These are phyloP conservation scores for Notarius quadriscutis DNA, from an alignment of 2,113 vertebrate species.

Conservation along the genomic window DNA sequence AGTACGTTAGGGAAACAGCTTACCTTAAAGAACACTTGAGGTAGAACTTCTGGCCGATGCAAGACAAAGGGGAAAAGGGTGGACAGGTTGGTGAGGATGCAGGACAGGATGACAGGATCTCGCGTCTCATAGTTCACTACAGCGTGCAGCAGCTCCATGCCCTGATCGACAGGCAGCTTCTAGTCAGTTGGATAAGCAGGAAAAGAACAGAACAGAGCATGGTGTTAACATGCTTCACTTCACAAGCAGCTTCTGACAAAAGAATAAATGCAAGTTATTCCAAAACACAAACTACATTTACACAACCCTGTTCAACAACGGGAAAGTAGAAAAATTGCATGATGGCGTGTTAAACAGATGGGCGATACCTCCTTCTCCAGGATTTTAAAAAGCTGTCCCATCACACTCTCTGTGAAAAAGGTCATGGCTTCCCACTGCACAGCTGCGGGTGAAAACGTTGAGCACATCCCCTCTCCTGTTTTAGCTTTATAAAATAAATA, in stretches of 20 bases:
- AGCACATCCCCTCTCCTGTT: slow-evolving; percentile 80
- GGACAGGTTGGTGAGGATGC: slow-evolving; percentile 89
- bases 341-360: neutral
- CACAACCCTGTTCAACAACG: neutral
- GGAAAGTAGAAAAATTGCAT: neutral
- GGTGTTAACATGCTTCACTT: neutral
- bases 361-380: slow-evolving; percentile 84
- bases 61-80: slow-evolving; percentile 88
- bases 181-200: slow-evolving; percentile 54
- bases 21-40: slow-evolving; percentile 90
- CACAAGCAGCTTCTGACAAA: neutral
- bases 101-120: slow-evolving; percentile 92
- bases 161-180: slow-evolving; percentile 84
- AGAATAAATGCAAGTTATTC: neutral
- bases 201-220: slow-evolving; percentile 8
- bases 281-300: neutral
- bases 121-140: slow-evolving; percentile 87
- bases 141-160: slow-evolving; percentile 86
- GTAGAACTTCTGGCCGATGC: slow-evolving; percentile 80
- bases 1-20: neutral
- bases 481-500: slow-evolving; percentile 68
- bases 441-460: slow-evolving; percentile 84
- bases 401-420: slow-evolving; percentile 87
- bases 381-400: slow-evolving; percentile 83
- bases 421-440: slow-evolving; percentile 97